Conservation (phyloP, 1,140 invertebrate species). For the Gryllus bimaculatus region DNA sequence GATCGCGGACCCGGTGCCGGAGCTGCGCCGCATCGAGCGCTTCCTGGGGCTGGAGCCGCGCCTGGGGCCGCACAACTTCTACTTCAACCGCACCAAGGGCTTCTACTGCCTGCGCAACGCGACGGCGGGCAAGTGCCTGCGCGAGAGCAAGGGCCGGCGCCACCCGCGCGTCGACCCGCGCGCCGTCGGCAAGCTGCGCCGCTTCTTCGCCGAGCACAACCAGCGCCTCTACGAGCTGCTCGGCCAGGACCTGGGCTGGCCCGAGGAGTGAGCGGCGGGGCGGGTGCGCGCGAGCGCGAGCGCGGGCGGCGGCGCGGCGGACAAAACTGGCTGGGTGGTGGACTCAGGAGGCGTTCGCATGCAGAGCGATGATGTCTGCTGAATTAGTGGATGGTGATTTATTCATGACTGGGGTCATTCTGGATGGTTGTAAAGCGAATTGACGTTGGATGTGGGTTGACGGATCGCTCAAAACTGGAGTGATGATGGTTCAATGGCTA, state of each 20-base stretch:
- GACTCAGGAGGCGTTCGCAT: not conserved
- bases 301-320: too few relatives aligned
- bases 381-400: not conserved
- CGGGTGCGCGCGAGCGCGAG: not conserved
- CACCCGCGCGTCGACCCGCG: conserved; percentile 79
- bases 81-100: conserved; percentile 93
- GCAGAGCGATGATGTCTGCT: not conserved
- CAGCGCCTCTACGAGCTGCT: conserved; percentile 90
- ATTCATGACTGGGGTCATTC: too few relatives aligned
- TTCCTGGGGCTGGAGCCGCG: conserved; percentile 72
- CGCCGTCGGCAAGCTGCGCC: conserved; percentile 76
- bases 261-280: conserved; percentile 49
- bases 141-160: conserved; percentile 87
- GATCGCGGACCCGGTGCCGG: conserved; percentile 87
- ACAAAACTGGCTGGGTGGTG: not conserved
- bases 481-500: too few relatives aligned
- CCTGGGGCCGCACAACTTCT: conserved; percentile 84
- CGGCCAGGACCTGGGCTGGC: conserved; percentile 85
- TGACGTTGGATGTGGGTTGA: too few relatives aligned
- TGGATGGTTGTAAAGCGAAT: too few relatives aligned
- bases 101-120: conserved; percentile 90
- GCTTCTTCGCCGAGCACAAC: conserved; percentile 93
- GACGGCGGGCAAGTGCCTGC: conserved; percentile 79
- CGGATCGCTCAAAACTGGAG: too few relatives aligned
- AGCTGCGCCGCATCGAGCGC: conserved; percentile 75